Evolutionary conservation across 2,113 vertebrate genomes (phyloP).

Genomic region (Hippocampus zosterae): DNA sequence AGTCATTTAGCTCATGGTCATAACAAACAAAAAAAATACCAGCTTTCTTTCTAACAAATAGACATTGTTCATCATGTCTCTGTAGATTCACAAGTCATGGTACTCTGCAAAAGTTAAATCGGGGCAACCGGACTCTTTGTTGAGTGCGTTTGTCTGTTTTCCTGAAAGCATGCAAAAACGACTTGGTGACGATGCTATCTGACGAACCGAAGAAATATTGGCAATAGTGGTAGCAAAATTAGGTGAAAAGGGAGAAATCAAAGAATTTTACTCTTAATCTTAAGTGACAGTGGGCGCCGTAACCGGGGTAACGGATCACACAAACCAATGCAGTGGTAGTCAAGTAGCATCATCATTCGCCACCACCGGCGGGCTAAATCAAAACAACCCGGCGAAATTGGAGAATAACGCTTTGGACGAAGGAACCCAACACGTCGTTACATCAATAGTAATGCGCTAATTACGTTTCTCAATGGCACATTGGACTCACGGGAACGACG

Average conservation of each 20-base stretch:
- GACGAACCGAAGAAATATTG: not conserved
- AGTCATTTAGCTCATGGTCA: not conserved
- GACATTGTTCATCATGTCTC: not conserved
- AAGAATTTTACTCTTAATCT: not conserved
- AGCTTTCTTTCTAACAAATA: not conserved
- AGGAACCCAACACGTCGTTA: too few species aligned
- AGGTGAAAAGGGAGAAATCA: not conserved
- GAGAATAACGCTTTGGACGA: not conserved
- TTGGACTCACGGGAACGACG: too few species aligned
- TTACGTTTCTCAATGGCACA: not conserved
- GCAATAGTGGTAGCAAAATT: not conserved
- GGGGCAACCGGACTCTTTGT: not conserved
- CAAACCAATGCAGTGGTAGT: not conserved
- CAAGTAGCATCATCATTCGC: not conserved
- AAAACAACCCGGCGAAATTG: not conserved
- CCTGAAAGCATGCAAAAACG: conserved; percentile 3
- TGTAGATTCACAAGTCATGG: not conserved
- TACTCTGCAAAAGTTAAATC: not conserved
- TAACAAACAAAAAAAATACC: not conserved
- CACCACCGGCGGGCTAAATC: not conserved
- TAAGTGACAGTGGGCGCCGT: conserved; percentile 41
- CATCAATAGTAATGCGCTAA: not conserved
- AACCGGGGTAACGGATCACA: conserved; percentile 48
- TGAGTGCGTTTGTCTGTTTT: not conserved
- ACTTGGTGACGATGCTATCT: not conserved